Evolutionary conservation across 2,113 vertebrate species (phyloP), one percentile per base, ranked within the genome.

Genomic region (Haemorhous mexicanus): DNA sequence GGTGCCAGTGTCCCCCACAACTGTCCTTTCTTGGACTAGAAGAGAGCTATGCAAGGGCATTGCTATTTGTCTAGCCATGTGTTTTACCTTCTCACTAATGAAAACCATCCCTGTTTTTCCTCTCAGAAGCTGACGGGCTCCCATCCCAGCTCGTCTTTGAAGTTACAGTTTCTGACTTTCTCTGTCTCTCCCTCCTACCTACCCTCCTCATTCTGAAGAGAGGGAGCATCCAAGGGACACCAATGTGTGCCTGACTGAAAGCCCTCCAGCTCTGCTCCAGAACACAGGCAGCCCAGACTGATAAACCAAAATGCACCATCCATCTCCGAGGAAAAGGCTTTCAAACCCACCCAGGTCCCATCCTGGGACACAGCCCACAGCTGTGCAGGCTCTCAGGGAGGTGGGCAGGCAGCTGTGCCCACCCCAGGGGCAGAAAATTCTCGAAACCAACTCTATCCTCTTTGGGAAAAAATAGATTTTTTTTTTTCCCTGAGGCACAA

Each of bases 51-150:
- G 66, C 62, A 58, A 84, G 39, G 62, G 82, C 73, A 39, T 58
- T 70, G 58, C 56, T 79, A 13, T 56, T 81, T 3, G 16, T 15
- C n/a, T 53, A 28, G 61, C 80, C 90, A 58, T 79, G 52, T 96
- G 93, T 94, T 96, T 87, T 62, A 96, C 90, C 94, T 96, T 94
- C 94, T 74, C 10, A 0, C 83, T 94, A 90, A 94, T 89, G 21
- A 9, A 87, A 96, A 95, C 61, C 95, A 91, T 76, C 39, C 80
- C 77, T 83, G 73, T 63, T 87, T 84, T 89, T 74, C 73, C 70
- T 75, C 87, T 53, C 62, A 18, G 28, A 83, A 72, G 83, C 77
- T 79, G 69, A 91, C 4, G 1, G 73, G 39, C 66, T 87, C 39
- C 37, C 62, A 46, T 70, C 85, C 75, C 85, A 79, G 64, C 66